Evolutionary conservation across 2,888 invertebrate genomes (phyloP), one percentile per base, ranked within the genome.

Genomic region (Limnephilus auricula): DNA sequence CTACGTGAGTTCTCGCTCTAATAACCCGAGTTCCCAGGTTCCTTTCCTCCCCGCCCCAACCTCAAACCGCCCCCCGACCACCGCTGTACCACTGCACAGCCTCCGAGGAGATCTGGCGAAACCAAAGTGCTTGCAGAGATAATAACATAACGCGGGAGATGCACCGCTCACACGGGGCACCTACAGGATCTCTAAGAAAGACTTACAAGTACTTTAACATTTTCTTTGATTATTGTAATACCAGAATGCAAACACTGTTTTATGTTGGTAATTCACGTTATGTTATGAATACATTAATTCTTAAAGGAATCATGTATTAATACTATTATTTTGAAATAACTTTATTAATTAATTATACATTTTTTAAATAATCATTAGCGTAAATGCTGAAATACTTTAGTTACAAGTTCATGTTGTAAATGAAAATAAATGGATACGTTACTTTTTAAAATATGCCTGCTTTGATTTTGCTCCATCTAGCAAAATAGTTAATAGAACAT

Each of bases 61-160:
- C 32, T 30, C 82, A 30, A 40, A 40, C 31, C 45, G 0, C 12
- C 86, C 12, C 86, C 30, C 9, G 40, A 89, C 31, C 80, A 65
- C 65, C 65, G n/a, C 65, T 65, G 84, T 37, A 84, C 84, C 84
- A n/a, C 84, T 50, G 32, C 50, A 50, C 86, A 50, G 86, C 86
- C 86, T 86, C 86, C 45, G 89, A 82, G 82, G 89, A 89, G 89
- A 82, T 89, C 85, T 30, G 86, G 86, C 87, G 86, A 90, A 90
- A 86, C 86, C 92, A 88, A 92, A 92, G 89, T 91, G 91, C 90
- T 89, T 90, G 78, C 86, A 90, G 90, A 91, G 90, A 92, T 91
- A 92, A 92, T 92, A 92, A 91, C 92, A 89, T 90, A 90, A 90
- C 90, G 90, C 85, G 86, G 86, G 90, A 78, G 90, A 85, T 90